Percentiles rank a stretch among this genome's conserved stretches.
Conservation (phyloP, 1,140 invertebrate species). For the Steinernema feltiae region DNA sequence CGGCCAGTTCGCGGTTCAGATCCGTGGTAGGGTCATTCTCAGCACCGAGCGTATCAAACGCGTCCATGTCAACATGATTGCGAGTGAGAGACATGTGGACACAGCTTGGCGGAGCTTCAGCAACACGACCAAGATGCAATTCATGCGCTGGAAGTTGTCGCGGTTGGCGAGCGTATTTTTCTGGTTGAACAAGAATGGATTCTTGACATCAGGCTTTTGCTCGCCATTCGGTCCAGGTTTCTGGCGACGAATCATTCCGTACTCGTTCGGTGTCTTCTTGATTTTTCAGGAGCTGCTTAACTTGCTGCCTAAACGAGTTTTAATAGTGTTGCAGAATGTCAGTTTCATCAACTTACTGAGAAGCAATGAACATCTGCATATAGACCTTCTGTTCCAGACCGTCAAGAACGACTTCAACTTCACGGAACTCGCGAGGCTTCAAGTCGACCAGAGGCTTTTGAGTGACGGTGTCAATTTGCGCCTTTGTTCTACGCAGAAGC, state of each 20-base stretch:
- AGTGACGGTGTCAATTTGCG: slow-evolving; percentile 43
- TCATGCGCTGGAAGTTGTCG: slow-evolving; percentile 44
- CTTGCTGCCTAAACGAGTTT: slow-evolving; percentile 39
- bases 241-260: slow-evolving; percentile 16
- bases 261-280: slow-evolving; percentile 13
- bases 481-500: slow-evolving; percentile 51
- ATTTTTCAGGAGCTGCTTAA: slow-evolving; percentile 31
- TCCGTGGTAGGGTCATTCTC: slow-evolving; percentile 12
- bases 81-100: slow-evolving; percentile 45
- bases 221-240: slow-evolving; percentile 19
- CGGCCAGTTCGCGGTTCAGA: background rate
- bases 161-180: slow-evolving; percentile 23
- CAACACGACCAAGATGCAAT: slow-evolving; percentile 41
- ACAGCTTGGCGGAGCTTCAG: slow-evolving; percentile 49
- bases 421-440: slow-evolving; percentile 29
- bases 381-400: slow-evolving; percentile 42
- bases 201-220: slow-evolving; percentile 46
- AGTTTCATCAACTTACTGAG: slow-evolving; percentile 28
- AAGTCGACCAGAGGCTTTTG: slow-evolving; percentile 45
- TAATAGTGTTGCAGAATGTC: slow-evolving; percentile 8
- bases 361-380: slow-evolving; percentile 44
- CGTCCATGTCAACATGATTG: slow-evolving; percentile 43
- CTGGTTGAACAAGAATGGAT: slow-evolving; percentile 24
- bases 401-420: slow-evolving; percentile 37
- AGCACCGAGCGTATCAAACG: slow-evolving; percentile 35